Percentiles rank a stretch among this genome's conserved stretches.
Evolutionary conservation across 2,113 vertebrate genomes (phyloP).

Genomic region (Illadopsis cleaveri): DNA sequence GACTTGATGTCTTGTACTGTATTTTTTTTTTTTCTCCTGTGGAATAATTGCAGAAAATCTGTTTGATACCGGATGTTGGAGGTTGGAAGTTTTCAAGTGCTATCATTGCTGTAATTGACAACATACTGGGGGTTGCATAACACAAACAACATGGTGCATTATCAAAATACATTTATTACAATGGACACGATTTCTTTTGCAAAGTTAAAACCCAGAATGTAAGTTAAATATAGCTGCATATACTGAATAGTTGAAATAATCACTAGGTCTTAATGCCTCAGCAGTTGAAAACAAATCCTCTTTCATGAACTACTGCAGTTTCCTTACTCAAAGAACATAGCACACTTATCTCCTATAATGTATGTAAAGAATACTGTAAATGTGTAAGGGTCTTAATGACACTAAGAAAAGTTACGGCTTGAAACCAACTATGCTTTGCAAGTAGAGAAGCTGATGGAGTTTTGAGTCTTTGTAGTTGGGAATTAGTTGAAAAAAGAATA

Average conservation of each 20-base stretch:
- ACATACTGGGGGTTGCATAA: background rate
- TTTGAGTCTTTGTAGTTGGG: conserved; percentile 12
- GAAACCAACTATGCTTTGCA: background rate
- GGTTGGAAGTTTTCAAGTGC: background rate
- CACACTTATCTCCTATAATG: conserved; percentile 19
- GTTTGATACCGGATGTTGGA: background rate
- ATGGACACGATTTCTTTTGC: background rate
- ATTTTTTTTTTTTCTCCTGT: background rate
- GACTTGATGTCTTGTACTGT: background rate
- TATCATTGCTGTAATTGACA: background rate
- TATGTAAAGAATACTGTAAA: conserved; percentile 27
- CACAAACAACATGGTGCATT: background rate
- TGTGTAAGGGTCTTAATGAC: conserved; percentile 24
- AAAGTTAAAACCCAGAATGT: background rate
- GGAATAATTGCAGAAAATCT: background rate
- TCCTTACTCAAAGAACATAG: conserved; percentile 3
- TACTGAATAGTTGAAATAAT: conserved; percentile 22
- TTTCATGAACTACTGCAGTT: background rate
- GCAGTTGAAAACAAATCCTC: conserved; percentile 53
- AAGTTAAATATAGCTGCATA: conserved; percentile 32
- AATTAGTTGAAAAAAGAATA: conserved; percentile 20
- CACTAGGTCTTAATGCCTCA: conserved; percentile 23
- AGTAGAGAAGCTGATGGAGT: background rate
- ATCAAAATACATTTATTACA: conserved; percentile 17
- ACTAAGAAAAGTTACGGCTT: background rate